These are phyloP conservation scores for Megaceryle maxima DNA, from an alignment of 2,113 vertebrate species.

Conservation along the genomic window DNA sequence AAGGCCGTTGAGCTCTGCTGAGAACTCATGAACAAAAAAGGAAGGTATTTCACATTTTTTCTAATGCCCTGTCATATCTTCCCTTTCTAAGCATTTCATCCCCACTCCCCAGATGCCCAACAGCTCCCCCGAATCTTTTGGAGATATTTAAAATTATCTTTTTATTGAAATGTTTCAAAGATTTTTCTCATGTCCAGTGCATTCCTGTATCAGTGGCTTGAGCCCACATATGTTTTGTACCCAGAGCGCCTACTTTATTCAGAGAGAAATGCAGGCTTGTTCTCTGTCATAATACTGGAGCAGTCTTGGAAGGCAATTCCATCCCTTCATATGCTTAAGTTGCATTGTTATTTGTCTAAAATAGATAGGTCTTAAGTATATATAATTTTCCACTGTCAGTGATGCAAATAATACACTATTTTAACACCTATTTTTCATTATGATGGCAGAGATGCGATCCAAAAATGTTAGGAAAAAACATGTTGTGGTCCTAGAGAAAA, in stretches of 20 bases:
- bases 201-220: neutral
- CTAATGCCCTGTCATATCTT: neutral
- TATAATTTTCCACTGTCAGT: neutral
- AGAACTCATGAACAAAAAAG: neutral
- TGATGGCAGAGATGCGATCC: neutral
- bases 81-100: neutral
- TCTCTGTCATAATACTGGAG: neutral
- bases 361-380: neutral
- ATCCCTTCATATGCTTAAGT: neutral
- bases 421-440: neutral
- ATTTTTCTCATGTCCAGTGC: neutral
- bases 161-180: neutral
- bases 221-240: neutral
- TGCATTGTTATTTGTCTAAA: neutral
- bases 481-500: neutral
- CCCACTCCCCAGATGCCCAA: accelerated
- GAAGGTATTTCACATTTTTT: neutral
- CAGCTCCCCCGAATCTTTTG: neutral
- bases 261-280: neutral
- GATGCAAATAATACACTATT: neutral
- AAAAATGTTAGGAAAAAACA: neutral
- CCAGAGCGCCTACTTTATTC: neutral
- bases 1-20: neutral
- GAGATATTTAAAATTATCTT: neutral
- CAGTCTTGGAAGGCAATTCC: neutral